These are phyloP conservation scores for Micronycteris hirsuta DNA, from an alignment of 2,113 vertebrate species.

Conservation along the genomic window DNA sequence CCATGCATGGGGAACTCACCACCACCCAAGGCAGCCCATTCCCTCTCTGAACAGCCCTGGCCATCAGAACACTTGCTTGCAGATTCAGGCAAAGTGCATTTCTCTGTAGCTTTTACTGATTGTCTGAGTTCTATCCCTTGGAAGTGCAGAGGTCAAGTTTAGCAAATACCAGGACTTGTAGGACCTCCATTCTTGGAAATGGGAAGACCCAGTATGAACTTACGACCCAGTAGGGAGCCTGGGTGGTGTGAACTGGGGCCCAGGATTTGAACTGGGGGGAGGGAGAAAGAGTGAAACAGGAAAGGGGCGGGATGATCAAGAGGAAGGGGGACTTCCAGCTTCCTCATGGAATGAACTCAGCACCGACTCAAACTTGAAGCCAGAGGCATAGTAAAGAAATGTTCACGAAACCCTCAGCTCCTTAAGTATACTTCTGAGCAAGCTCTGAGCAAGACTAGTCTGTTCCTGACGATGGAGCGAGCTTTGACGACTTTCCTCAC, in stretches of 20 bases:
- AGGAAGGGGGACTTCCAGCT: not conserved
- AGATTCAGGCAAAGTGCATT: not conserved
- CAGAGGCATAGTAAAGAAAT: not conserved
- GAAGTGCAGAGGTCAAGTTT: not conserved
- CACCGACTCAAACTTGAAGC: not conserved
- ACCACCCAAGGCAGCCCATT: not conserved
- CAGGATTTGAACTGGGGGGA: rapidly evolving
- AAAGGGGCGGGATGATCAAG: not conserved
- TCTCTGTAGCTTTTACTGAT: not conserved
- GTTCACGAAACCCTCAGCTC: not conserved
- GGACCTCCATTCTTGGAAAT: not conserved
- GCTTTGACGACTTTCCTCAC: not conserved
- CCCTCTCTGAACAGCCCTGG: not conserved
- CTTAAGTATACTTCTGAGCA: not conserved
- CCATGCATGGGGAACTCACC: not conserved
- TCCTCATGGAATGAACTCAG: not conserved
- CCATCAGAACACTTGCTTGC: not conserved
- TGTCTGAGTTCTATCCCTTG: not conserved
- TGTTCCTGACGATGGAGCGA: not conserved
- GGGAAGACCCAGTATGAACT: not conserved
- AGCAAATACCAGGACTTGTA: not conserved
- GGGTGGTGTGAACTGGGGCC: not conserved
- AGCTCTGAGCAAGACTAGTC: not conserved
- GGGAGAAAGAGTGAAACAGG: not conserved
- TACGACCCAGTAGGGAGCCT: not conserved